These are phyloP conservation scores for Drosophila maculinotata DNA, from an alignment of 2,888 invertebrate species.

Conservation along the genomic window DNA sequence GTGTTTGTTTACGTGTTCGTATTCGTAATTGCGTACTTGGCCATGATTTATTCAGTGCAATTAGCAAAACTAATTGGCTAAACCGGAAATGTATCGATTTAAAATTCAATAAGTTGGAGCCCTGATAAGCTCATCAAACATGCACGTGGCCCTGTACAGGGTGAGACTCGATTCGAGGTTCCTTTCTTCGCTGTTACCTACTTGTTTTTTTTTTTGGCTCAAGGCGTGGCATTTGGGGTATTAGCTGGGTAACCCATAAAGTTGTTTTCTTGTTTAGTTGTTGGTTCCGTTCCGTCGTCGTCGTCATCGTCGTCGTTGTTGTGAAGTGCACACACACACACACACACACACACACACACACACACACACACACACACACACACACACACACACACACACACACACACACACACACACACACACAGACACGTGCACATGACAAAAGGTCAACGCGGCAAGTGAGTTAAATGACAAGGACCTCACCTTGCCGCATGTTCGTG, in stretches of 20 bases:
- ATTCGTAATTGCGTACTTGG: conserved; percentile 38
- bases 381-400: conserved; percentile 40
- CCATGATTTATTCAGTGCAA: conserved; percentile 68
- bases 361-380: conserved; percentile 36
- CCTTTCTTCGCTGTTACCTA: conserved; percentile 1
- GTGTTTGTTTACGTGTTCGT: neutral
- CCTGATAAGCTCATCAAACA: conserved; percentile 71
- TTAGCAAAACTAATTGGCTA: conserved; percentile 65
- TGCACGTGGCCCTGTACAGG: conserved; percentile 38
- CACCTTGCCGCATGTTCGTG: conserved; percentile 56
- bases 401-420: conserved; percentile 30
- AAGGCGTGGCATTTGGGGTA: conserved; percentile 71
- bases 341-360: conserved; percentile 30
- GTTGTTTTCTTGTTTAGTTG: conserved; percentile 32
- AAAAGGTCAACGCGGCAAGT: conserved; percentile 73
- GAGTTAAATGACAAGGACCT: conserved; percentile 79
- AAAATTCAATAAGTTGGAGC: conserved; percentile 68
- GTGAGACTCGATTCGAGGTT: conserved; percentile 1
- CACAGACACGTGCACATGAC: conserved; percentile 40
- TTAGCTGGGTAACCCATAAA: conserved; percentile 54
- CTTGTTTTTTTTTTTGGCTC: conserved; percentile 30
- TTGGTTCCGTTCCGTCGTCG: conserved; percentile 7
- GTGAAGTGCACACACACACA: conserved; percentile 48
- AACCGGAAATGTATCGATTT: conserved; percentile 68
- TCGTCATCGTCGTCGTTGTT: conserved; percentile 23